Conservation (phyloP, 1,140 invertebrate species). For the Aphaenogaster ashmeadi region DNA sequence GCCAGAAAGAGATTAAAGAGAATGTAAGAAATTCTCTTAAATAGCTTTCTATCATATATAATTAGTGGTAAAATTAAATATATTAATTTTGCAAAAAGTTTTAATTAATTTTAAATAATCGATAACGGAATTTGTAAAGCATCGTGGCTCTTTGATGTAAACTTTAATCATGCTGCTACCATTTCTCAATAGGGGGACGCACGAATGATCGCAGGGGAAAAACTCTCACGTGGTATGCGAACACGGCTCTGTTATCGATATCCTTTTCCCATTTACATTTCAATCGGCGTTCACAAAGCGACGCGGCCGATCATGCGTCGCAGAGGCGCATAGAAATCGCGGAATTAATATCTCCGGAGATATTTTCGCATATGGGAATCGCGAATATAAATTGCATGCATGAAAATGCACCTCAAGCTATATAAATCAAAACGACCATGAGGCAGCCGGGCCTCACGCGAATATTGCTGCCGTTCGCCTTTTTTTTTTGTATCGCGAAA, state of each 20-base stretch:
- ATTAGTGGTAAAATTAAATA: neutral
- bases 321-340: conserved; percentile 46
- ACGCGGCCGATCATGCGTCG: conserved; percentile 41
- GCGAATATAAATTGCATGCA: conserved; percentile 51
- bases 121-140: neutral
- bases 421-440: conserved; percentile 52
- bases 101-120: neutral
- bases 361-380: conserved; percentile 48
- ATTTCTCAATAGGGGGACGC: conserved; percentile 10
- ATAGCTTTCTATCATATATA: neutral
- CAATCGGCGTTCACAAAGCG: conserved; percentile 54
- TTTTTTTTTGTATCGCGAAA: conserved; percentile 27
- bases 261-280: conserved; percentile 57
- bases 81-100: neutral
- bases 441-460: neutral
- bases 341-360: conserved; percentile 55
- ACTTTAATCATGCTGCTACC: neutral
- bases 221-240: neutral
- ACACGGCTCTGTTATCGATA: conserved; percentile 41
- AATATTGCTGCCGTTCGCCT: conserved; percentile 12
- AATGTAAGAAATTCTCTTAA: neutral
- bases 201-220: neutral
- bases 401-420: conserved; percentile 44
- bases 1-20: neutral
- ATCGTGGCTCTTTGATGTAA: neutral